Base-by-base conservation (phyloP, 2,888 invertebrate species). In the Coecobrya sp. region DNA sequence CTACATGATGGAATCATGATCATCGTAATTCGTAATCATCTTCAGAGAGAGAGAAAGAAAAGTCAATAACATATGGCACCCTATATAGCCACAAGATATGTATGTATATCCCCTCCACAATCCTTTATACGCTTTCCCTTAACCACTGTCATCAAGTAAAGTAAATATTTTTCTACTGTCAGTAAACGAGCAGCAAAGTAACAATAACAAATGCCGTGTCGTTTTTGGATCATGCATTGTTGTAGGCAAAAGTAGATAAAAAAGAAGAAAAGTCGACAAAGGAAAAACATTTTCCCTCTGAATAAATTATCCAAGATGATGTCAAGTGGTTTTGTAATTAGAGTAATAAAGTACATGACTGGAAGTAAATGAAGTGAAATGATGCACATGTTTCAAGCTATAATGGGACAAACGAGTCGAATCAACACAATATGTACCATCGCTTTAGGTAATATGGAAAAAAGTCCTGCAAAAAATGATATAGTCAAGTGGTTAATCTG, bases 11-110 rank as follows among this genome's bases (percentile, higher is more conserved):
- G 73, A 45, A 73, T 73, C 73, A 45, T 73, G 45, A 73, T 73
- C 36, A 36, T 70, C 27, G 27, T n/a, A n/a, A n/a, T n/a, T 62
- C 11, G 59, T 27, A 7, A 22, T 45, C 73, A 73, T 73, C n/a
- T n/a, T n/a, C 73, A 73, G 73, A 22, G 42, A 73, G 25, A 65
- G n/a, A n/a, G n/a, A n/a, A n/a, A 36, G 7, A 76, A 79, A 88
- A 88, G 73, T 36, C 62, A 88, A 88, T 88, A 88, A 88, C 88
- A 88, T 79, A 79, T 88, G 88, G 88, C 88, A 88, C 88, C 88
- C 88, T 88, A 36, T 59, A 79, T 45, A 79, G 36, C 36, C 86
- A 30, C 55, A 19, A 8, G n/a, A 55, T 86, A 30, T 85, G 68
- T 86, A n/a, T n/a, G n/a, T n/a, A n/a, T n/a, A n/a, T n/a, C n/a